Percentiles rank a stretch among this genome's conserved stretches.
Conservation (phyloP, 2,888 invertebrate species). For the Xestia ashworthii region DNA sequence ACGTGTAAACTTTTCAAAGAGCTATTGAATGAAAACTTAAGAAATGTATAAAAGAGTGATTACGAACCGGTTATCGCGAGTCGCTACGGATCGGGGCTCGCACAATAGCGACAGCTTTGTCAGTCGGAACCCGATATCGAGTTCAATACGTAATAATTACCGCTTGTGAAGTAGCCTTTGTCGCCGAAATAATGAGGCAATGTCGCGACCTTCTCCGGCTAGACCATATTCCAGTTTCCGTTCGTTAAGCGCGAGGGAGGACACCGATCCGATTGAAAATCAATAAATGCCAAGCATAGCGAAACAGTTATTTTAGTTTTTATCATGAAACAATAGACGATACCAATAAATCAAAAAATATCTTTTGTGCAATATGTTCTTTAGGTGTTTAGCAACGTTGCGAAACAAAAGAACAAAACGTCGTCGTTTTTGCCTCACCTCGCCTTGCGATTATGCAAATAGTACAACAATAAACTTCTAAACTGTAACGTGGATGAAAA, state of each 20-base stretch:
- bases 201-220: slow-evolving; percentile 82
- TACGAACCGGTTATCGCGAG: slow-evolving; percentile 78
- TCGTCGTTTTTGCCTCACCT: slow-evolving; percentile 85
- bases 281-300: slow-evolving; percentile 80
- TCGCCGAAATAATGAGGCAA: slow-evolving; percentile 82
- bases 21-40: slow-evolving; percentile 72
- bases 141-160: slow-evolving; percentile 83
- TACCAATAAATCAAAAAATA: slow-evolving; percentile 86
- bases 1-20: slow-evolving; percentile 71
- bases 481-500: slow-evolving; percentile 86
- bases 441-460: slow-evolving; percentile 89
- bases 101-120: slow-evolving; percentile 77
- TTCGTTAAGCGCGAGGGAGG: slow-evolving; percentile 79
- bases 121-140: slow-evolving; percentile 75
- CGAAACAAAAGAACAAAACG: slow-evolving; percentile 85
- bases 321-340: slow-evolving; percentile 78
- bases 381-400: slow-evolving; percentile 81
- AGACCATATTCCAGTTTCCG: slow-evolving; percentile 79
- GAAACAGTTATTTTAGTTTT: slow-evolving; percentile 76
- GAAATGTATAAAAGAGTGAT: slow-evolving; percentile 80
- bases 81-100: slow-evolving; percentile 75
- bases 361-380: slow-evolving; percentile 84
- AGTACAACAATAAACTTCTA: slow-evolving; percentile 85
- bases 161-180: slow-evolving; percentile 83
- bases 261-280: slow-evolving; percentile 78